phyloP scores from a whole-genome alignment of 1,140 invertebrate species.

The Bilobella aurantiaca region DNA sequence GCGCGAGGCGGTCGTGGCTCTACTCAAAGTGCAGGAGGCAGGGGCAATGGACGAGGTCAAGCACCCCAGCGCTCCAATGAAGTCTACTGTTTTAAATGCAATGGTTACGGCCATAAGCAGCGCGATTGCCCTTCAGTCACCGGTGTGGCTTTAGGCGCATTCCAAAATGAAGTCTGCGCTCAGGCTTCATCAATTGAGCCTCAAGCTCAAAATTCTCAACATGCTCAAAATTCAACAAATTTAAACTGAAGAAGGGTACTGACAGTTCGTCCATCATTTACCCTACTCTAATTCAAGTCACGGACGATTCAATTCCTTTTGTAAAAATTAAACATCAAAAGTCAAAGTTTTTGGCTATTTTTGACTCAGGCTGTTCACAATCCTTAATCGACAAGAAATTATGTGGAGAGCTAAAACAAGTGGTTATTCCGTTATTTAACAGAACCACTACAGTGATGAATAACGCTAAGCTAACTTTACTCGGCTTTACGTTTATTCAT shows the following conservation, averaged over 20 bases:
- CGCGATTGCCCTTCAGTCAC: background rate
- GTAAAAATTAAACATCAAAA: background rate
- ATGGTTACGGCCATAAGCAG: background rate
- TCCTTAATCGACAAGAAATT: conserved; percentile 1
- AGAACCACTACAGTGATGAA: background rate
- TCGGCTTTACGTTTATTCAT: background rate
- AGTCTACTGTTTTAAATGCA: background rate
- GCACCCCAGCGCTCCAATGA: too few relatives aligned
- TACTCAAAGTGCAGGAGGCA: too few relatives aligned
- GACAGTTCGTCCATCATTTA: background rate
- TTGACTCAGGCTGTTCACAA: background rate
- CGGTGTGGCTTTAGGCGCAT: background rate
- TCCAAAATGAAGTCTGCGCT: too few relatives aligned
- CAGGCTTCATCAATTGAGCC: background rate
- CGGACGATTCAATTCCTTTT: too few relatives aligned
- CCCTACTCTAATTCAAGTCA: background rate
- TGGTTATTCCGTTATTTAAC: background rate
- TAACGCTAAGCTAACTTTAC: background rate
- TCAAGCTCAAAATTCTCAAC: background rate
- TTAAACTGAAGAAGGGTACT: background rate
- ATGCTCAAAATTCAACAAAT: background rate
- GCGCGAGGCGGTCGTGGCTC: too few relatives aligned
- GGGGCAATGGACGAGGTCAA: too few relatives aligned
- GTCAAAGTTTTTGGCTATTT: background rate
- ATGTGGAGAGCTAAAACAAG: background rate